Base-by-base conservation (phyloP, 2,888 invertebrate genomes). In the Chymomyza amoena region DNA sequence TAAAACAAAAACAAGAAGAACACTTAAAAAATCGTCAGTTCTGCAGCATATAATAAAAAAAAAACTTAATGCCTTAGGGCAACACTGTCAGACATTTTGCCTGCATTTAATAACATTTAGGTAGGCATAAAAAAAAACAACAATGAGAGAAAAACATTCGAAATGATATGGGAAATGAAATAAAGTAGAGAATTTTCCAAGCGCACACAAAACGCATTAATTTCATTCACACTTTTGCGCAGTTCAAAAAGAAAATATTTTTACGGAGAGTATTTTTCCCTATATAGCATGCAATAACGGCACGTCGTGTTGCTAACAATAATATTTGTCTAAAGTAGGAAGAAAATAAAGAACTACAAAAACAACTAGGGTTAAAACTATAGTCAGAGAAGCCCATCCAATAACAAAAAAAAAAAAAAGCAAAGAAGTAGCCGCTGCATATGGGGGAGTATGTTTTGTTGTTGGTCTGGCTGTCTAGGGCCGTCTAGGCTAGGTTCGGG, bases 181-280 rank as follows among this genome's bases (percentile, higher is more conserved):
- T 25, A 56, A 56, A 56, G 20, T 13, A 56, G 25, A 54, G 16
- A 54, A 54, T 54, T 57, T 25, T 57, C 25, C 20, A 57, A 25
- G 25, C 57, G 25, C 16, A 54, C 54, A 54, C 88, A 72, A 86
- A 59, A 77, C 84, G 84, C 84, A 89, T 89, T 88, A 89, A 90
- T 89, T 89, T 88, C 88, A 85, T 89, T 89, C 89, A 88, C 90
- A 90, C 89, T 87, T 84, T 72, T 71, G 72, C 74, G 72, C 75
- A 75, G 72, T 79, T 79, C 57, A 69, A 76, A 80, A 84, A 56
- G 13, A 25, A 64, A 81, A 80, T 79, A 86, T 86, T 81, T 77
- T 32, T 75, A 76, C n/a, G 82, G 77, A 83, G 81, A 52, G 28
- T 4, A 45, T 45, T 10, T 45, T 45, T n/a, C n/a, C 39, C 39